Evolutionary conservation across 2,888 invertebrate species (phyloP), one percentile per base, ranked within the genome.

Genomic region (Pseudeuparius sepicola): DNA sequence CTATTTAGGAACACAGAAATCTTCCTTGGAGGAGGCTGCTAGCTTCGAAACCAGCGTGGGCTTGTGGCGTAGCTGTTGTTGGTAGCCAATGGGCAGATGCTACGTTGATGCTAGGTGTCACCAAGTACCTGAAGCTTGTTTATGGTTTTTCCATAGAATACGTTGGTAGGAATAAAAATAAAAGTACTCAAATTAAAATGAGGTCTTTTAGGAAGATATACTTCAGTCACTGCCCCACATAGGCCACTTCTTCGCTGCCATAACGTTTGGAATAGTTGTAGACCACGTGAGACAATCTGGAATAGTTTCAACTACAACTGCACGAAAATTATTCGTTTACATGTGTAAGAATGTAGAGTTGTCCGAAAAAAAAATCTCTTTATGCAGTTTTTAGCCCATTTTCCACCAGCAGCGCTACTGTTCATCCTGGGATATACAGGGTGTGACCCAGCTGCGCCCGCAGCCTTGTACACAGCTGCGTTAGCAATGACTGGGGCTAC

Each of bases 71-170:
- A 2, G 71, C 71, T 2, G 69, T 70, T 1, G 64, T 71, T 55
- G 71, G 71, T 4, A 70, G 69, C 48, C 71, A 71, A 54, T 71
- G 71, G 71, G 71, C 71, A 10, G 70, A 71, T 44, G 70, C 70
- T 2, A 71, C 71, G 2, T 58, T 71, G 3, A 68, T 71, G 53
- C 59, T 71, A 15, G 71, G 71, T 2, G 70, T 69, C 47, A 70
- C 70, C 2, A 71, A 71, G 49, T 71, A 71, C 45, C 56, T 71
- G 24, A 71, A 71, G 50, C 57, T 71, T 18, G 71, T 71, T 33
- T 71, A 71, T 40, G 71, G 71, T 34, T 71, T 68, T 47, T 68
- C 70, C 1, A 67, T 70, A 16, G 70, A 68, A 42, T 68, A 70
- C 42, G 71, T 70, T 57, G 62, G 43, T 33, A 28, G 9, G 24